Evolutionary conservation across 2,113 vertebrate species (phyloP).

Genomic region (Sitta europaea): DNA sequence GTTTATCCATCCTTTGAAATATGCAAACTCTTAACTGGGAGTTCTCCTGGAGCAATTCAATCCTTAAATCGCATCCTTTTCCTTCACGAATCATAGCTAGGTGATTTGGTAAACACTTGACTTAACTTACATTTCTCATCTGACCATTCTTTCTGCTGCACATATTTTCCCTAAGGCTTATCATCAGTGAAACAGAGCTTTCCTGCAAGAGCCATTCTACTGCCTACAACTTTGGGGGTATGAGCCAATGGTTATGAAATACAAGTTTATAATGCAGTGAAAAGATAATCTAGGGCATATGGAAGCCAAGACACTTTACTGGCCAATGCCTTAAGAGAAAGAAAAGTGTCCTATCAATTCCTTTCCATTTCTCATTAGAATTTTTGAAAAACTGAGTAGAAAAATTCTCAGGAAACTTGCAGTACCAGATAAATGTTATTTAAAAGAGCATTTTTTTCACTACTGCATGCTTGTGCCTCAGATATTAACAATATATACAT

Average conservation of each 20-base stretch:
- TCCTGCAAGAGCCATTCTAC: background rate
- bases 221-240: background rate
- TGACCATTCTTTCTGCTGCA: background rate
- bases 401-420: background rate
- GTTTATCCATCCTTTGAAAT: background rate
- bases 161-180: background rate
- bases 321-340: background rate
- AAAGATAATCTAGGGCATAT: background rate
- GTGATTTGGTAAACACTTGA: background rate
- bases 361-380: background rate
- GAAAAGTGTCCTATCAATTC: background rate
- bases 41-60: background rate
- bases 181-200: background rate
- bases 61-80: background rate
- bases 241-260: background rate
- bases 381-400: background rate
- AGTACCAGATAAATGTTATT: background rate
- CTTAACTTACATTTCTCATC: background rate
- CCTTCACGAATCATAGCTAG: background rate
- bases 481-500: background rate
- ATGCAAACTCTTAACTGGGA: accelerated
- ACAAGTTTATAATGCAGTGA: background rate
- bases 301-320: background rate
- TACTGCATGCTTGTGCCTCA: background rate
- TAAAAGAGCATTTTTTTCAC: background rate